Evolutionary conservation across 2,797 vertebrate species (phyloP).

Genomic region (Cirrhinus mrigala): DNA sequence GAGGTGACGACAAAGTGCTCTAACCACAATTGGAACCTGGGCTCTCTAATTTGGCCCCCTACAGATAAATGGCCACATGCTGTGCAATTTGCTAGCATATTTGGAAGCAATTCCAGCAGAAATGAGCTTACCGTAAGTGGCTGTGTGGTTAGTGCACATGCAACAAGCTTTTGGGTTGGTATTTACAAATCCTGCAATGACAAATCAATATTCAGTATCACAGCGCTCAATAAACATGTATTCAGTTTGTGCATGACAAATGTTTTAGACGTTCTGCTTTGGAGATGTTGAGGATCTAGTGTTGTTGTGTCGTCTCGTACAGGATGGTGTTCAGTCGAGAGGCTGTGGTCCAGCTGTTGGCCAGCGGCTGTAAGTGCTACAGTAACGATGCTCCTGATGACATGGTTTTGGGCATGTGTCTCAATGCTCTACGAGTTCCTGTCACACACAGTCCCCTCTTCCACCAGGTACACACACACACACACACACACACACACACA

Average conservation of each 20-base stretch:
- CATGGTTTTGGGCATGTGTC: conserved; percentile 98
- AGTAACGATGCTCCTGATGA: conserved; percentile 94
- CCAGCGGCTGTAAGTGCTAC: conserved; percentile 93
- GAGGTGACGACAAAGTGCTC: background rate
- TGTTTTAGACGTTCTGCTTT: background rate
- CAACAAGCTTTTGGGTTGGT: background rate
- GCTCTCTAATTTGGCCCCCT: background rate
- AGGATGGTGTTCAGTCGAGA: conserved; percentile 96
- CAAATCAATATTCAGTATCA: background rate
- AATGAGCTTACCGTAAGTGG: background rate
- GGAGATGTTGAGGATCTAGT: conserved; percentile 36
- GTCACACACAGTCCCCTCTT: conserved; percentile 94
- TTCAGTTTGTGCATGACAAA: conserved; percentile 4
- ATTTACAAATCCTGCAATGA: background rate
- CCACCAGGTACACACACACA: conserved; percentile 85
- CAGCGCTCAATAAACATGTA: background rate
- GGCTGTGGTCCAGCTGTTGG: conserved; percentile 84
- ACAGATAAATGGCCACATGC: background rate
- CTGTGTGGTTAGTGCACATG: background rate
- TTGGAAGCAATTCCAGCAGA: background rate
- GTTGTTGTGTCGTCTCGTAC: conserved; percentile 51
- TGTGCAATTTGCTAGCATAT: background rate
- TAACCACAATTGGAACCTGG: background rate
- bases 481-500: background rate
- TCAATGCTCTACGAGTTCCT: conserved; percentile 87